Percentiles rank a stretch among this genome's conserved stretches.
These are phyloP conservation scores for Zaprionus gabonicus DNA, from an alignment of 1,140 invertebrate genomes.

Conservation along the genomic window DNA sequence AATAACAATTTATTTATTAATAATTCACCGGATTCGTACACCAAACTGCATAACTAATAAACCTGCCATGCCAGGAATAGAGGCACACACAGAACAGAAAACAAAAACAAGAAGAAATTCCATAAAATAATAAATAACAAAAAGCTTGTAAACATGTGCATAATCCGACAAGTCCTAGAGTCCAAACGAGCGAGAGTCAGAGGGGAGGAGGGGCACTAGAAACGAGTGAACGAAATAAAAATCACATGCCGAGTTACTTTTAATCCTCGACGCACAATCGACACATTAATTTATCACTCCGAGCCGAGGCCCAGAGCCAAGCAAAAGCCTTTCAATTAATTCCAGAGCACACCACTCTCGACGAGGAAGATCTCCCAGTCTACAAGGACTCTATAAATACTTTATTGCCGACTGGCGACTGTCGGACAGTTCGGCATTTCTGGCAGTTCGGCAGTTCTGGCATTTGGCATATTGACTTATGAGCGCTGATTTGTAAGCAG, in stretches of 20 bases:
- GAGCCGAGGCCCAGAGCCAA: slow-evolving; percentile 38
- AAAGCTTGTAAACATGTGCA: slow-evolving; percentile 80
- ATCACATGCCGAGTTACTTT: slow-evolving; percentile 69
- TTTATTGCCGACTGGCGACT: slow-evolving; percentile 69
- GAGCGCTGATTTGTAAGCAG: slow-evolving; percentile 80
- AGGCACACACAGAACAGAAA: neutral
- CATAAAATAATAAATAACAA: slow-evolving; percentile 77
- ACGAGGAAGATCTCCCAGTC: too few relatives aligned
- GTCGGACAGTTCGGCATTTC: slow-evolving; percentile 57
- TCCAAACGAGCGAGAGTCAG: too few relatives aligned
- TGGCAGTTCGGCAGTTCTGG: slow-evolving; percentile 77
- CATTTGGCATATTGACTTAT: slow-evolving; percentile 82
- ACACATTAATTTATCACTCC: slow-evolving; percentile 81
- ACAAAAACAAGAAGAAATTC: slow-evolving; percentile 35
- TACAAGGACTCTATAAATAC: slow-evolving; percentile 66
- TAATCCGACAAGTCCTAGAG: slow-evolving; percentile 64
- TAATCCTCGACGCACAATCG: slow-evolving; percentile 80
- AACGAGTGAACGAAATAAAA: slow-evolving; percentile 45
- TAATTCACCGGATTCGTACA: slow-evolving; percentile 62
- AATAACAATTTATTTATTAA: slow-evolving; percentile 63
- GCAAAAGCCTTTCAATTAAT: slow-evolving; percentile 80
- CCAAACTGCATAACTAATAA: slow-evolving; percentile 78
- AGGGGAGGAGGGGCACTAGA: too few relatives aligned
- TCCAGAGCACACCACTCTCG: slow-evolving; percentile 59
- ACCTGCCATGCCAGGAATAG: slow-evolving; percentile 56